Evolutionary conservation across 2,888 invertebrate species (phyloP).

Genomic region (Plusia festucae): DNA sequence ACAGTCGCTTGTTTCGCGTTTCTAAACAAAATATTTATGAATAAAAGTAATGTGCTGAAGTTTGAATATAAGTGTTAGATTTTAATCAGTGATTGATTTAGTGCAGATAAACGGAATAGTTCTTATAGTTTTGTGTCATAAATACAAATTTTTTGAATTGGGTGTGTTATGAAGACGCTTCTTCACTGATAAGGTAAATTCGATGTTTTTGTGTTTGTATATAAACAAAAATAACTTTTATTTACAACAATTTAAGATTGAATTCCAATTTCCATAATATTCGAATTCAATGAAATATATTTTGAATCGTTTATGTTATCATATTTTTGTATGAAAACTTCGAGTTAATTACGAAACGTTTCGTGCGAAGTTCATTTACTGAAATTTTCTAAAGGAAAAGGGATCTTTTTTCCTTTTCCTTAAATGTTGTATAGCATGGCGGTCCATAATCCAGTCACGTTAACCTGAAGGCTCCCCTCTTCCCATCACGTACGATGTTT

Average conservation of each 20-base stretch:
- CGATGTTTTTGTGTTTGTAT: conserved; percentile 19
- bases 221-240: conserved; percentile 1
- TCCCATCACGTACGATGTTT: background rate
- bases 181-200: conserved; percentile 49
- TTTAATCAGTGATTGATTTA: conserved; percentile 39
- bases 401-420: background rate
- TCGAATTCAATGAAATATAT: background rate
- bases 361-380: background rate
- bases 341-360: background rate
- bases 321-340: background rate
- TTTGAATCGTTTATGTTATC: background rate
- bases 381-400: background rate
- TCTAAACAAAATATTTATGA: conserved; percentile 53
- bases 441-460: conserved; percentile 29
- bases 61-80: conserved; percentile 24
- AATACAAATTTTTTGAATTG: conserved; percentile 34
- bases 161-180: conserved; percentile 48
- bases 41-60: conserved; percentile 27
- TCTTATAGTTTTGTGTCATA: conserved; percentile 39
- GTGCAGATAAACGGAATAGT: conserved; percentile 34
- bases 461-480: conserved; percentile 13
- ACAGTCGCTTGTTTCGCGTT: conserved; percentile 33
- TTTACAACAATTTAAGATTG: background rate
- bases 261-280: background rate
- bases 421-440: conserved; percentile 9